Evolutionary conservation across 2,113 vertebrate genomes (phyloP).

Genomic region (Platichthys flesus): DNA sequence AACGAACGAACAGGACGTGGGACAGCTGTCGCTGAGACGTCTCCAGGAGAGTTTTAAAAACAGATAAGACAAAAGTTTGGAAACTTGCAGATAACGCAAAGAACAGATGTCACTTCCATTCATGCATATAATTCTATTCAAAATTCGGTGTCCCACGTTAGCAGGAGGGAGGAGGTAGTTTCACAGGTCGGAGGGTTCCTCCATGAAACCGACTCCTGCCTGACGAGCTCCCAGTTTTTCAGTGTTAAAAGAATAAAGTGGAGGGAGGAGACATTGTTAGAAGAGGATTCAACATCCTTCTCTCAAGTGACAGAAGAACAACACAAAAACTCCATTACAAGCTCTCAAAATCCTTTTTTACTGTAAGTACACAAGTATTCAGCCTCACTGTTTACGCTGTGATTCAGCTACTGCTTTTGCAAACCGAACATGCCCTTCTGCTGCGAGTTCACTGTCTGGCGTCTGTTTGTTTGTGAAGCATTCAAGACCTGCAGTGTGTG

Average conservation of each 20-base stretch:
- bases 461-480: too few relatives aligned
- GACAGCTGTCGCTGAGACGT: slow-evolving; percentile 9
- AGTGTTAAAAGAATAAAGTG: slow-evolving; percentile 34
- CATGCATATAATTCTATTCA: slow-evolving; percentile 49
- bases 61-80: slow-evolving; percentile 5
- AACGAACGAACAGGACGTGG: slow-evolving; percentile 34
- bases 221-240: slow-evolving; percentile 23
- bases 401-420: too few relatives aligned
- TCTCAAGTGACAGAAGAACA: not conserved
- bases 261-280: not conserved
- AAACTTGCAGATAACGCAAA: slow-evolving; percentile 40
- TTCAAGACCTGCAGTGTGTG: too few relatives aligned
- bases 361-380: not conserved
- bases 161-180: slow-evolving; percentile 21
- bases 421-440: too few relatives aligned
- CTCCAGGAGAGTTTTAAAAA: slow-evolving; percentile 9
- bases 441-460: too few relatives aligned
- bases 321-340: not conserved
- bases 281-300: not conserved
- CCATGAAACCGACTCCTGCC: slow-evolving; percentile 33
- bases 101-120: slow-evolving; percentile 37
- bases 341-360: not conserved
- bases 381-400: not conserved
- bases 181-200: slow-evolving; percentile 20
- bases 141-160: slow-evolving; percentile 57